These are phyloP conservation scores for Drosophila watanabei DNA, from an alignment of 1,140 invertebrate species.

Conservation along the genomic window DNA sequence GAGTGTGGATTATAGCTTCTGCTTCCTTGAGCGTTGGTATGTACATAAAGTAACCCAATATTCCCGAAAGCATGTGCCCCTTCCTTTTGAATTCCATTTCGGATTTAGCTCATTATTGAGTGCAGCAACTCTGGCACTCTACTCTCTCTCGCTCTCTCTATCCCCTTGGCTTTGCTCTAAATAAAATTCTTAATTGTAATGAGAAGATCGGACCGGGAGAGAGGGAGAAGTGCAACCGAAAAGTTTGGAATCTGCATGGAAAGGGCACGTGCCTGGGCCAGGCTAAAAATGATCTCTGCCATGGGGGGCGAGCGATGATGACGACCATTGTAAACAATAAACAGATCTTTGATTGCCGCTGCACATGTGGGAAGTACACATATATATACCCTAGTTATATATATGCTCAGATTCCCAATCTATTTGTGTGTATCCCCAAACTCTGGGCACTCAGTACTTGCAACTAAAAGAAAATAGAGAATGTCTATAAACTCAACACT, in stretches of 20 bases:
- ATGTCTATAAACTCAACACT: background rate
- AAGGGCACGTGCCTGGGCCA: slow-evolving; percentile 43
- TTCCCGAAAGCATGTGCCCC: background rate
- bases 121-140: background rate
- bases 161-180: background rate
- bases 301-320: background rate
- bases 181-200: slow-evolving; percentile 22
- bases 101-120: slow-evolving; percentile 1
- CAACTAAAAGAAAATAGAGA: background rate
- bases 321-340: slow-evolving; percentile 71
- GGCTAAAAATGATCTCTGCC: slow-evolving; percentile 36
- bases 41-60: background rate
- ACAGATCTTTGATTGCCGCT: slow-evolving; percentile 66
- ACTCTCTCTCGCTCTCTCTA: too few relatives aligned
- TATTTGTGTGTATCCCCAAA: slow-evolving; percentile 17
- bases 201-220: background rate
- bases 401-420: background rate
- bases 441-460: slow-evolving; percentile 12
- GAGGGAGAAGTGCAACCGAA: background rate
- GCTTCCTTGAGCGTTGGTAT: background rate
- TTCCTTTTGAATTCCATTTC: background rate
- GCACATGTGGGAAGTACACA: slow-evolving; percentile 33
- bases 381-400: background rate
- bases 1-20: background rate
- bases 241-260: slow-evolving; percentile 6